A percentile compares a stretch with the other conserved stretches of the same genome.
These are phyloP conservation scores for Idaea dimidiata DNA, from an alignment of 2,888 invertebrate genomes.

Conservation along the genomic window DNA sequence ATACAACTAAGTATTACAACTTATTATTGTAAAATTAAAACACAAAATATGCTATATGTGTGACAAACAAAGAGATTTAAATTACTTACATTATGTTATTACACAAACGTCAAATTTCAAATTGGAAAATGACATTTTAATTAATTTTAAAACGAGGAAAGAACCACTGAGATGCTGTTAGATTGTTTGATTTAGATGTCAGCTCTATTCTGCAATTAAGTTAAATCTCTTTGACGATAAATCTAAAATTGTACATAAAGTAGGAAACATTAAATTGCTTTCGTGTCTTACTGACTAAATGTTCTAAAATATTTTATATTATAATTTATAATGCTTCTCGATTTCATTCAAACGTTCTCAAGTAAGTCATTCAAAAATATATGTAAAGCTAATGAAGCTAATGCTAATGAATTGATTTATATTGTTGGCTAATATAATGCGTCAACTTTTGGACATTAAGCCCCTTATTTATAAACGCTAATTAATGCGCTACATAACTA, in stretches of 20 bases:
- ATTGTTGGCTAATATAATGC: not conserved
- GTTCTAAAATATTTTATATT: slow-evolving; percentile 6
- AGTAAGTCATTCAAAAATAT: slow-evolving; percentile 2
- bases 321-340: slow-evolving; percentile 6
- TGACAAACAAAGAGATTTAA: not conserved
- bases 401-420: not conserved
- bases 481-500: too few species aligned
- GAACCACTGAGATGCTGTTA: too few species aligned
- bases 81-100: not conserved
- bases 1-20: slow-evolving; percentile 36
- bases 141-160: too few species aligned
- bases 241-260: slow-evolving; percentile 54
- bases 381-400: slow-evolving; percentile 19
- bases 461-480: too few species aligned
- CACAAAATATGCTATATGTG: slow-evolving; percentile 22
- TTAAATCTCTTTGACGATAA: not conserved
- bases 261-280: slow-evolving; percentile 61
- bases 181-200: not conserved
- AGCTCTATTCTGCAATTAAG: slow-evolving; percentile 17
- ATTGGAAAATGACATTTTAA: too few species aligned
- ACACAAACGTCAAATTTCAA: too few species aligned
- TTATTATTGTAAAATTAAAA: not conserved
- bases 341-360: not conserved
- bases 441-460: not conserved
- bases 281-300: slow-evolving; percentile 42